Conservation (phyloP, 2,888 invertebrate species). For the Serrognathus titanus region DNA sequence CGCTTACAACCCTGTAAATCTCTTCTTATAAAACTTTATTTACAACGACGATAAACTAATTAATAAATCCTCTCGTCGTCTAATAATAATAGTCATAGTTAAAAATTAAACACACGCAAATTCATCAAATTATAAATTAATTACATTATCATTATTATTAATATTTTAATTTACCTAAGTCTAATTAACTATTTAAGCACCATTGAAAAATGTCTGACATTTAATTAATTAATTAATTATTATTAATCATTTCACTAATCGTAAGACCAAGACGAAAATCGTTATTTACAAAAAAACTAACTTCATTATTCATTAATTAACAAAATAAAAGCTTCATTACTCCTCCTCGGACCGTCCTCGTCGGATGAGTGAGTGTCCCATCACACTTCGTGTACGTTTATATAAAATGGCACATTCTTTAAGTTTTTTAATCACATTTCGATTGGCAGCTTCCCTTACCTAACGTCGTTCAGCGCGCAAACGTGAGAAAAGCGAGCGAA, state of each 20-base stretch:
- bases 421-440: conserved; percentile 2
- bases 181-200: conserved; percentile 2
- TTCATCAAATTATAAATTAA: conserved; percentile 1
- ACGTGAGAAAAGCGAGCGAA: too few relatives aligned
- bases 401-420: conserved; percentile 9
- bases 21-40: conserved; percentile 6
- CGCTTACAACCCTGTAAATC: conserved; percentile 10
- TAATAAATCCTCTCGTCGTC: too few relatives aligned
- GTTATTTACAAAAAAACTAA: conserved; percentile 1
- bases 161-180: conserved; percentile 1
- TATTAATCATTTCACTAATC: not conserved
- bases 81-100: too few relatives aligned
- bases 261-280: not conserved
- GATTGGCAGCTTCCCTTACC: conserved; percentile 6
- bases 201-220: conserved; percentile 3
- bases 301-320: not conserved
- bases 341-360: not conserved
- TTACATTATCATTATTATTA: conserved; percentile 2
- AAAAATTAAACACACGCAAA: too few relatives aligned
- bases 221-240: not conserved
- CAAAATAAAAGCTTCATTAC: not conserved
- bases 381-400: not conserved
- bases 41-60: not conserved
- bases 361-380: not conserved
- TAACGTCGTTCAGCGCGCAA: not conserved